Conservation (phyloP, 2,113 vertebrate genomes). For the Apus apus region DNA sequence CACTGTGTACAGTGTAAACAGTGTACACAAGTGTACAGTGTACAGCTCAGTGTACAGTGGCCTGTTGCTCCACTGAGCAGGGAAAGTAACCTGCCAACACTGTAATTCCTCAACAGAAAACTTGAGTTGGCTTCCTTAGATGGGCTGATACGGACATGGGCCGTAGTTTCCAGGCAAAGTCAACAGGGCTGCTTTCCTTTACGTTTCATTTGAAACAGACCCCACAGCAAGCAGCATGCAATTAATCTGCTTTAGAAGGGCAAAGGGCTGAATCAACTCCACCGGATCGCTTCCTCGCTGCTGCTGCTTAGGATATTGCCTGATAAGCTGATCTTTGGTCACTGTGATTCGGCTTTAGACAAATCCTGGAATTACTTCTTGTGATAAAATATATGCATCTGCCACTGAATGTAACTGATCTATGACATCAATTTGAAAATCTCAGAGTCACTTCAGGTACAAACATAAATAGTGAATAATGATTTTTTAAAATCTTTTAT, state of each 20-base stretch:
- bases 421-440: conserved; percentile 20
- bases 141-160: accelerated
- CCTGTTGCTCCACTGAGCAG: neutral
- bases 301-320: neutral
- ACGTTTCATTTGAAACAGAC: neutral
- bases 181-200: neutral
- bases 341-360: neutral
- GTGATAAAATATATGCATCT: conserved; percentile 32
- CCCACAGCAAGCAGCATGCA: neutral
- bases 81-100: neutral
- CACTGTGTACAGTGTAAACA: no score
- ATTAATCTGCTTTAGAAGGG: neutral
- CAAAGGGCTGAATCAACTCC: neutral
- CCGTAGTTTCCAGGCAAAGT: neutral
- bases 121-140: neutral
- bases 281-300: neutral
- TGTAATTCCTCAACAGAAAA: neutral
- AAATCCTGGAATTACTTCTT: conserved; percentile 46
- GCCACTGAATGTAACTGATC: conserved; percentile 2
- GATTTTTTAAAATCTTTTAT: neutral
- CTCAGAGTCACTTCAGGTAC: neutral
- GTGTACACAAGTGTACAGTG: no score
- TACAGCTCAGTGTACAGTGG: no score
- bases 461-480: conserved; percentile 34
- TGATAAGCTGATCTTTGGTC: conserved; percentile 7